Evolutionary conservation across 1,140 invertebrate genomes (phyloP).

Genomic region (Macrosteles quadrilineatus): DNA sequence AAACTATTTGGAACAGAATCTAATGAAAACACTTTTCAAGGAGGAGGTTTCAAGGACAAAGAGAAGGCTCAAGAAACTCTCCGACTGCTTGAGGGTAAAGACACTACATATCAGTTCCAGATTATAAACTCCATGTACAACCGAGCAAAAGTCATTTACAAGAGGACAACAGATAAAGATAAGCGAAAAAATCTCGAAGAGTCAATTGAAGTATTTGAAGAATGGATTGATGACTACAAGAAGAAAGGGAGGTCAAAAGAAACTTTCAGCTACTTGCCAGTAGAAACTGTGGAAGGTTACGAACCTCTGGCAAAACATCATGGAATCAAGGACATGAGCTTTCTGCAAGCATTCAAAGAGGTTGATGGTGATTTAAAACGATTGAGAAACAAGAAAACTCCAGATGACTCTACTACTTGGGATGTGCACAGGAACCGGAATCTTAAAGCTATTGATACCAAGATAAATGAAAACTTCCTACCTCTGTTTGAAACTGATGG

Average conservation of each 20-base stretch:
- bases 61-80: slow-evolving; percentile 50
- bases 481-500: slow-evolving; percentile 47
- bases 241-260: slow-evolving; percentile 47
- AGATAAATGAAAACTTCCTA: slow-evolving; percentile 44
- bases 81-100: slow-evolving; percentile 46
- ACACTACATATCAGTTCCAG: slow-evolving; percentile 50
- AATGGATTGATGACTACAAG: slow-evolving; percentile 51
- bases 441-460: slow-evolving; percentile 40
- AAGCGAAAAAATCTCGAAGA: slow-evolving; percentile 47
- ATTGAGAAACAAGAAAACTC: slow-evolving; percentile 45
- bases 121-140: slow-evolving; percentile 49
- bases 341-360: slow-evolving; percentile 46
- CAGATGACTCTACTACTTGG: slow-evolving; percentile 47
- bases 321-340: slow-evolving; percentile 44
- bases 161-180: slow-evolving; percentile 50
- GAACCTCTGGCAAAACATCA: slow-evolving; percentile 46
- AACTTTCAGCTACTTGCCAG: slow-evolving; percentile 49
- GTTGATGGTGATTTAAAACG: slow-evolving; percentile 49
- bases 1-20: slow-evolving; percentile 42
- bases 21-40: slow-evolving; percentile 44
- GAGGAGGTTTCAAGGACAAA: slow-evolving; percentile 52
- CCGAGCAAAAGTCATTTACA: slow-evolving; percentile 49
- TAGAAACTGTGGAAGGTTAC: slow-evolving; percentile 48
- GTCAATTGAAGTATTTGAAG: slow-evolving; percentile 48
- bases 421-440: slow-evolving; percentile 49